phyloP scores from a whole-genome alignment of 2,113 vertebrate genomes.

The Heliornis fulica region DNA sequence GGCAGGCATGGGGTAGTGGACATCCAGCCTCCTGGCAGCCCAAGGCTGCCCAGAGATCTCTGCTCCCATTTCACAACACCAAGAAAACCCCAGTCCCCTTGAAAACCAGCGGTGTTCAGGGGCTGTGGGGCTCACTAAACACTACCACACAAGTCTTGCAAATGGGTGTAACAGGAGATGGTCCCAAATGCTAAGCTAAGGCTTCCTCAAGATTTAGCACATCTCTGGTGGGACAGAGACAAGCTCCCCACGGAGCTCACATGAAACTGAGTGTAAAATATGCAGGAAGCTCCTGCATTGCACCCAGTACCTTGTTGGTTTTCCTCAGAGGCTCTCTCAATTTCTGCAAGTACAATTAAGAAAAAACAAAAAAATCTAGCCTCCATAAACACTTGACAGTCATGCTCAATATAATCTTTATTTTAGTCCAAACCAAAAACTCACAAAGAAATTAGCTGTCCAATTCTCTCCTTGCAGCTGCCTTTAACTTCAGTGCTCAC shows the following conservation, averaged over 20 bases:
- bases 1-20: fast-evolving
- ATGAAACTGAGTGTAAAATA: background rate
- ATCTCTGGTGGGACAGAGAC: background rate
- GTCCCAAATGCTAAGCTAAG: background rate
- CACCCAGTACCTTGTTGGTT: background rate
- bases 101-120: background rate
- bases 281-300: background rate
- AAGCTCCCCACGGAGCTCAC: background rate
- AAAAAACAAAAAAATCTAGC: background rate
- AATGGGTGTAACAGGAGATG: background rate
- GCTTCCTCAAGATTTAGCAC: background rate
- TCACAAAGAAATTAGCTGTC: background rate
- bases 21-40: background rate
- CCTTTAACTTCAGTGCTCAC: background rate
- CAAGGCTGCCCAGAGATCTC: background rate
- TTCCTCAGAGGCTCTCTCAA: background rate
- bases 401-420: background rate
- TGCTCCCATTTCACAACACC: background rate
- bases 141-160: background rate
- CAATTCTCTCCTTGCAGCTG: background rate
- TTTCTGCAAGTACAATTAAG: background rate
- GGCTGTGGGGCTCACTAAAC: background rate
- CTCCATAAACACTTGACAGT: background rate
- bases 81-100: background rate
- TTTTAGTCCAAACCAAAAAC: background rate